Conservation (phyloP, 1,140 invertebrate genomes). For the Fopius arisanus region DNA sequence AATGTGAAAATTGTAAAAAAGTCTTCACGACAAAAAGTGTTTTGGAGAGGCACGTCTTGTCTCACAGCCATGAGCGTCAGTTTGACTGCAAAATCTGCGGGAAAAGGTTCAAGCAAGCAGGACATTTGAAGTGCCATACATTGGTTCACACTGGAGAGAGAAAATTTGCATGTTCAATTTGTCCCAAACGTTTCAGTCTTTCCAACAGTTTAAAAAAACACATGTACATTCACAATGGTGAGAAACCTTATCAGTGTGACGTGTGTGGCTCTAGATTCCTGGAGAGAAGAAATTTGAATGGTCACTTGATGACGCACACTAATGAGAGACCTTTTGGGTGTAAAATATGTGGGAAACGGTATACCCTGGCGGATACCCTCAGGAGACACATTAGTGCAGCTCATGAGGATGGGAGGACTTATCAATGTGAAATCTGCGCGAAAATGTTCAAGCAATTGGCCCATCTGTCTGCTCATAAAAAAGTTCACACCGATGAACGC, state of each 20-base stretch:
- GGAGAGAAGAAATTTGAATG: constrained; percentile 55
- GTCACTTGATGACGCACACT: constrained; percentile 65
- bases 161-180: constrained; percentile 69
- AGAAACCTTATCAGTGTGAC: constrained; percentile 70
- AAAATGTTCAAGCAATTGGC: constrained; percentile 64
- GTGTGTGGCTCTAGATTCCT: constrained; percentile 65
- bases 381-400: constrained; percentile 48
- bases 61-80: constrained; percentile 70
- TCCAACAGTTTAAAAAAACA: constrained; percentile 70
- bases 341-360: constrained; percentile 62
- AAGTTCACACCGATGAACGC: constrained; percentile 76
- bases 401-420: constrained; percentile 49
- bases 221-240: constrained; percentile 68
- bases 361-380: constrained; percentile 51
- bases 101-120: constrained; percentile 76
- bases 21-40: constrained; percentile 71
- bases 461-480: constrained; percentile 64
- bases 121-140: constrained; percentile 76
- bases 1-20: constrained; percentile 66
- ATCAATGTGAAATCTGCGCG: constrained; percentile 55
- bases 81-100: constrained; percentile 70
- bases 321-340: constrained; percentile 59
- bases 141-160: constrained; percentile 74
- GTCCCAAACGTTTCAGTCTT: constrained; percentile 73
- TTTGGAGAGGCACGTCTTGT: constrained; percentile 68